Evolutionary conservation across 2,113 vertebrate species (phyloP), one percentile per base, ranked within the genome.

Genomic region (Azemiops feae): DNA sequence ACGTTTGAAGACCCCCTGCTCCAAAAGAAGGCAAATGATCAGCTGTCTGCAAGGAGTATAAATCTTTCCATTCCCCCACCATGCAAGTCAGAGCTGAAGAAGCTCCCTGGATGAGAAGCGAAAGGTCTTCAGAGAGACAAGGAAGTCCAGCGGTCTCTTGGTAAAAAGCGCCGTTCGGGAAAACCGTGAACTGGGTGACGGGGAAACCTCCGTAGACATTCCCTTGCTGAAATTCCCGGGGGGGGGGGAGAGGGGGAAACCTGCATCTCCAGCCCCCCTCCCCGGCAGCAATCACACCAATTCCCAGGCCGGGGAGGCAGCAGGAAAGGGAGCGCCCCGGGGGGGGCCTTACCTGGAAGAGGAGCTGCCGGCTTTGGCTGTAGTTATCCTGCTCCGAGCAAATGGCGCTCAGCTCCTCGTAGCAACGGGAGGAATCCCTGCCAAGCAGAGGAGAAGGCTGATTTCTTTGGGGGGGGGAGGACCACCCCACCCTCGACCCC

Each of bases 361-460:
- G 98, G 11, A 99, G 98, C 91, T 98, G 98, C 64, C 98, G 97
- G 97, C 98, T 98, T 60, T 98, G 98, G 7, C 98, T 98, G 95
- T 98, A 99, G 96, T 99, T 99, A 96, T 99, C 98, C 95, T 98
- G 98, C 94, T 99, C 98, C 0, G 98, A 99, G 97, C 99, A 99
- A 89, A 99, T 98, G 53, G 98, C 96, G 1, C 97, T 97, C 93
- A 98, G 97, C 11, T 98, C 98, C 95, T 98, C 98, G 20, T 98
- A 98, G 96, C 96, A 98, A 95, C 94, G 98, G 93, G 98, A 91
- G 0, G 95, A 96, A 20, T 98, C 98, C 95, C 98, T 98, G 97
- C 1, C 27, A 23, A 50, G n/a, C 7, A 9, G 69, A 81, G 34
- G 9, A 43, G 18, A 20, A 1, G 34, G 16, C 1, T 39, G 69